Percentiles rank a stretch among this genome's conserved stretches.
phyloP scores from a whole-genome alignment of 92 coral and sea anemone species.

The Plumapathes pennacea region DNA sequence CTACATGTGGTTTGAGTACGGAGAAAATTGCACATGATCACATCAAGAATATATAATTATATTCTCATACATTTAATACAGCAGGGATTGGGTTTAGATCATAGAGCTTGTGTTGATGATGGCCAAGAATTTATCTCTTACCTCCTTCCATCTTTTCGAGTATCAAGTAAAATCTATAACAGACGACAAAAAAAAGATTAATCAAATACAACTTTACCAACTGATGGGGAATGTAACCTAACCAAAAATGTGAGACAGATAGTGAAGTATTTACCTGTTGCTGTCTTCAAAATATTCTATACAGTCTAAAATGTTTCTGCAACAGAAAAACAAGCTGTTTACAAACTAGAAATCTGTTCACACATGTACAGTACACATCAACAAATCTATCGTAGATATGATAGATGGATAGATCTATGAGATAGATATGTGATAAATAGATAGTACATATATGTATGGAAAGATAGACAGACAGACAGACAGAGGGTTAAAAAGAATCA shows the following conservation, averaged over 20 bases:
- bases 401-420: no score
- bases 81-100: not conserved
- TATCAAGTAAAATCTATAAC: conserved; percentile 65
- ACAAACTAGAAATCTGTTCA: not conserved
- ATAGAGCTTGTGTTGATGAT: not conserved
- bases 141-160: conserved; percentile 93
- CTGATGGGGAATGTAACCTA: not conserved
- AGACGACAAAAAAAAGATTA: not conserved
- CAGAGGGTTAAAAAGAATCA: not conserved
- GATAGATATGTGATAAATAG: no score
- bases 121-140: conserved; percentile 4
- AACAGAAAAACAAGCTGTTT: not conserved
- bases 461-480: not conserved
- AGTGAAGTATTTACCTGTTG: conserved; percentile 40
- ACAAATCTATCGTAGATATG: no score
- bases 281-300: conserved; percentile 86
- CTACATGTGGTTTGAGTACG: no score
- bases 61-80: not conserved
- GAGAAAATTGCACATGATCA: no score
- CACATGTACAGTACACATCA: no score
- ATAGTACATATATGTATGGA: not conserved
- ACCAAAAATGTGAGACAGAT: not conserved
- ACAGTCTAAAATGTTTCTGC: conserved; percentile 78
- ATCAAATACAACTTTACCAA: not conserved
- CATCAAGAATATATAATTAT: no score